Base-by-base conservation (phyloP, 2,888 invertebrate species). In the Cantharis lateralis region DNA sequence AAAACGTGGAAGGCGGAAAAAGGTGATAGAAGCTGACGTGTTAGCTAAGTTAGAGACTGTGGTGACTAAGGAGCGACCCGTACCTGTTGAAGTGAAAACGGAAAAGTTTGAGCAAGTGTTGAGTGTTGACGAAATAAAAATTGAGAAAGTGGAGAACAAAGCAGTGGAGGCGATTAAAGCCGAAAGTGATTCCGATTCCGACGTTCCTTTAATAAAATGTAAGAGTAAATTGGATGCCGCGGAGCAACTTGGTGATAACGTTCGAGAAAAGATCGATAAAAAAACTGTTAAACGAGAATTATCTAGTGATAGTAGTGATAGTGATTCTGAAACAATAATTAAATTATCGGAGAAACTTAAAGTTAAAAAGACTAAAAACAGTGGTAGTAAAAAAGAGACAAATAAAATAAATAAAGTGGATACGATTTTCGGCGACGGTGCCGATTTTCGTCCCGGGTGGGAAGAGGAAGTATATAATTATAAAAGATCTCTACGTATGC, bases 391-490 rank as follows among this genome's bases (percentile, higher is more conserved):
- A n/a, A 64, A 79, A 3, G 84, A 84, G 32, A 77, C 64, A 80
- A 71, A 77, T 80, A 81, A 82, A 86, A 0, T 83, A 84, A 66
- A 84, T 79, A 88, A 87, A 80, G 87, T 86, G 28, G 93, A 93
- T 85, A 91, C 92, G n/a, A 89, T 90, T 32, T 93, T 93, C 84
- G 94, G 93, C 3, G 93, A 93, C 85, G 93, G 93, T 32, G 92
- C 93, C 63, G 93, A 93, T 84, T 94, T 94, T 84, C 91, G 92
- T 81, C 94, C 95, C 0, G 94, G 95, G 0, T 95, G 95, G 95
- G 95, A 95, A 88, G 94, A 95, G 85, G 95, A 95, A 84, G 91
- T 96, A 15, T 95, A 94, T 84, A 93, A 92, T 82, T 96, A 94
- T 84, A 96, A 96, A 86, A 91, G 94, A 82, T 94, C 95, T 0